A percentile compares a stretch with the other conserved stretches of the same genome.
phyloP scores from a whole-genome alignment of 2,888 invertebrate species.

The Lasioglossum marginatum region DNA sequence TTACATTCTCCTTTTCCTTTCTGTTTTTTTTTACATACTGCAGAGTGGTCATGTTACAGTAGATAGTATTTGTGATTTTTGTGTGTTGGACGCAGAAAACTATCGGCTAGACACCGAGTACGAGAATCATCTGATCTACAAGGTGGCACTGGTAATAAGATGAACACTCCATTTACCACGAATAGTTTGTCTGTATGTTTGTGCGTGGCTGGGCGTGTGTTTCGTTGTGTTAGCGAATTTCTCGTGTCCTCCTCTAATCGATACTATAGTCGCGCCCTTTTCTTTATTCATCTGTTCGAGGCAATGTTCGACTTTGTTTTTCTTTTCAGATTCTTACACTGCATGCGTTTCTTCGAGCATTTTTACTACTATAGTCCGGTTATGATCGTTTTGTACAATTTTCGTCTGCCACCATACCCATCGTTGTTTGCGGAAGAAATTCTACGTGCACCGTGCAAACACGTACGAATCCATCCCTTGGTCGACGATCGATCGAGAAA shows the following conservation, averaged over 20 bases:
- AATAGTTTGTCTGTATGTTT: conserved; percentile 55
- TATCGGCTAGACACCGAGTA: conserved; percentile 98
- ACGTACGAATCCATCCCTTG: not conserved
- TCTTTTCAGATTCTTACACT: not conserved
- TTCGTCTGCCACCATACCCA: not conserved
- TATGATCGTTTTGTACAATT: not conserved
- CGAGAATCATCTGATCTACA: conserved; percentile 98
- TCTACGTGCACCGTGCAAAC: not conserved
- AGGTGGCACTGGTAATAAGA: conserved; percentile 93
- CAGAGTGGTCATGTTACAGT: conserved; percentile 64
- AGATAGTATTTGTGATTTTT: conserved; percentile 81
- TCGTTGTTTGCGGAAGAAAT: not conserved
- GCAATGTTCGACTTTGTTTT: not conserved
- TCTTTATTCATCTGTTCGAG: not conserved
- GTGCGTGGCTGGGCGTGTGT: not conserved
- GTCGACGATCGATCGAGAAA: not conserved
- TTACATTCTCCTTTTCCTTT: conserved; percentile 5
- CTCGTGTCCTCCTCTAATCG: conserved; percentile 65
- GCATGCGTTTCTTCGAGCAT: conserved; percentile 4
- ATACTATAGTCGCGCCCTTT: not conserved
- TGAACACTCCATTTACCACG: conserved; percentile 62
- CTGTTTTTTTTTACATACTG: conserved; percentile 40
- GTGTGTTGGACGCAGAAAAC: conserved; percentile 92
- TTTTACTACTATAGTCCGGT: not conserved
- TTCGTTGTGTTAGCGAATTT: conserved; percentile 53